Evolutionary conservation across 1,140 invertebrate genomes (phyloP), one percentile per base, ranked within the genome.

Genomic region (Drosophila kanapiae): DNA sequence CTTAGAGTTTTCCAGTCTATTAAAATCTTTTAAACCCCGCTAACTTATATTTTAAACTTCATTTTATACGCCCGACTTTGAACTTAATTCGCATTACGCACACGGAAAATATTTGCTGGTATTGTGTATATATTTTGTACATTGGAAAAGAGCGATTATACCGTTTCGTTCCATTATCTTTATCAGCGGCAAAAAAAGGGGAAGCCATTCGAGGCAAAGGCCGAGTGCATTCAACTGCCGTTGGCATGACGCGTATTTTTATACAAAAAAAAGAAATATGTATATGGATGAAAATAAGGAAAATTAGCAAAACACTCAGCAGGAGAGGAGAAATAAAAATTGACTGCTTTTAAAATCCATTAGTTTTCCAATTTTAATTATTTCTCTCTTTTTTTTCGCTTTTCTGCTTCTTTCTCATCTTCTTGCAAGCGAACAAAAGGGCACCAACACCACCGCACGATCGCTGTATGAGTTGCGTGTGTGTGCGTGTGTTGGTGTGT

Each of bases 201-300:
- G 37, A 59, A 48, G 27, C 42, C 42, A 58, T 42, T 42, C 11
- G 40, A 58, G 40, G 53, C 54, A 76, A 76, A 48, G 62, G 54
- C 61, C 53, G 71, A 86, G 83, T 86, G 80, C 83, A 83, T 86
- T 86, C 83, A 87, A 86, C 83, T 77, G 70, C 42, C 75, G 45
- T 68, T 85, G 63, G 71, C 76, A 72, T 80, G 77, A 83, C 62
- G 58, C 57, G 78, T 57, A 58, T 65, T 74, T 56, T 43, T 31
- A 16, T 35, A 67, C 48, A 42, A 58, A 37, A 47, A 60, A 27
- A 43, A 27, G 11, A n/a, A 42, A 33, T 16, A 11, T 2, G 1
- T 51, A 23, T 6, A 47, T 27, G 33, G 16, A 29, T 23, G 43
- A 33, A 33, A 7, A 16, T 13, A 51, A 40, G 11, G 9, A 49